These are phyloP conservation scores for Furcifer pardalis DNA, from an alignment of 2,797 vertebrate genomes.

Conservation along the genomic window DNA sequence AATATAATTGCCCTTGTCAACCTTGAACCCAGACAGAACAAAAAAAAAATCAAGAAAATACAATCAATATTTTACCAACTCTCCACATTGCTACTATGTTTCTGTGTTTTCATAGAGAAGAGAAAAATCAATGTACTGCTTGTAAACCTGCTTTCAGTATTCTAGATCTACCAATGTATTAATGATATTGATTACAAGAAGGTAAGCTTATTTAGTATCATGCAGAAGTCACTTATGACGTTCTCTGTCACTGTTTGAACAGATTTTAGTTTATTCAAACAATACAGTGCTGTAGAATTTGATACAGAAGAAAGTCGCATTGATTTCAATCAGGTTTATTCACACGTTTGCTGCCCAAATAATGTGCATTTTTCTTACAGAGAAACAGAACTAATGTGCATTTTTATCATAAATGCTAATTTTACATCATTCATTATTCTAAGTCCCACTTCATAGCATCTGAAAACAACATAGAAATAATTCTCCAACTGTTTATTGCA, in stretches of 20 bases:
- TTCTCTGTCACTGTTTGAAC: conserved; percentile 18
- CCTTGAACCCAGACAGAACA: conserved; percentile 65
- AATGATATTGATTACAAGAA: conserved; percentile 64
- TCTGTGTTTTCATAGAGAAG: conserved; percentile 55
- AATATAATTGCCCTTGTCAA: conserved; percentile 68
- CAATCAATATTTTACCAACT: conserved; percentile 70
- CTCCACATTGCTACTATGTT: conserved; percentile 60
- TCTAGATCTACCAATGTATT: conserved; percentile 65
- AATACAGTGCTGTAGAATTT: background rate
- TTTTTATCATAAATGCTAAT: conserved; percentile 34
- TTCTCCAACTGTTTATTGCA: too few relatives aligned
- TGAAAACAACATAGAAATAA: background rate
- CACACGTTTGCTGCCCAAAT: background rate
- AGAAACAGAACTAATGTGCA: conserved; percentile 13
- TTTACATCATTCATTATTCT: conserved; percentile 14
- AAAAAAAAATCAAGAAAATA: conserved; percentile 71
- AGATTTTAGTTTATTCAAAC: conserved; percentile 45
- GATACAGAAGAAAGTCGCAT: background rate
- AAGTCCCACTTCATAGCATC: background rate
- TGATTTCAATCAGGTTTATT: background rate
- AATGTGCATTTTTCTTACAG: conserved; percentile 5
- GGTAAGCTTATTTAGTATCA: conserved; percentile 45
- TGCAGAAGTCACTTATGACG: conserved; percentile 50
- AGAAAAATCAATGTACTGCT: conserved; percentile 65
- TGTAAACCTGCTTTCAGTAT: conserved; percentile 62